Evolutionary conservation across 2,797 vertebrate genomes (phyloP), one percentile per base, ranked within the genome.

Genomic region (Selene dorsalis): DNA sequence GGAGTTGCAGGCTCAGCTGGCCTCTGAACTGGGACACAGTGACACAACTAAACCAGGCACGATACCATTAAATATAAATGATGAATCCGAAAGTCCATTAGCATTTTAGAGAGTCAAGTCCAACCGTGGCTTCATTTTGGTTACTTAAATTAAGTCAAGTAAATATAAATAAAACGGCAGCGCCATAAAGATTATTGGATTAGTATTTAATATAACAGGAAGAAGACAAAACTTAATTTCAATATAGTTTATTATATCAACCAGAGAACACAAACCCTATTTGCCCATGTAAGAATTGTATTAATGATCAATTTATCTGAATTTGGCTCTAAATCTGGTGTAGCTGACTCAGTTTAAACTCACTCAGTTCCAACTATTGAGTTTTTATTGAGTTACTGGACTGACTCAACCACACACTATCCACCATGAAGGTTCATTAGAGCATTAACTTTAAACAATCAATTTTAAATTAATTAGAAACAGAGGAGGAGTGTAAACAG

Each of bases 251-350:
- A 17, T 45, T 18, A 18, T 45, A 16, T 50, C 1, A 48, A 48
- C 47, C 47, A 48, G 47, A 48, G 20, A 8, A 35, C 32, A 6
- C 32, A 35, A 8, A 9, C 32, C 32, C 7, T 35, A 1, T 35
- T 35, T 48, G 56, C 52, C 60, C 59, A 55, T 56, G 50, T 28
- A 45, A 72, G 55, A 53, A 57, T 68, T 67, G 22, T 65, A 41
- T 45, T 73, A 52, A 83, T 59, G 47, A 82, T 72, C 30, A 22
- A 78, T 82, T 69, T 60, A 75, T 77, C 39, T 57, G 22, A 59
- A 69, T 78, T 73, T 45, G 77, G 53, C 58, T 57, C 24, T 61
- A 48, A 80, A 47, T 73, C 20, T 75, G 61, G 22, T 47, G 26
- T 2, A n/a, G n/a, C 28, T n/a, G 4, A 43, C 14, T 80, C 26